Conservation (phyloP, 2,113 vertebrate genomes). For the Scomber japonicus region DNA sequence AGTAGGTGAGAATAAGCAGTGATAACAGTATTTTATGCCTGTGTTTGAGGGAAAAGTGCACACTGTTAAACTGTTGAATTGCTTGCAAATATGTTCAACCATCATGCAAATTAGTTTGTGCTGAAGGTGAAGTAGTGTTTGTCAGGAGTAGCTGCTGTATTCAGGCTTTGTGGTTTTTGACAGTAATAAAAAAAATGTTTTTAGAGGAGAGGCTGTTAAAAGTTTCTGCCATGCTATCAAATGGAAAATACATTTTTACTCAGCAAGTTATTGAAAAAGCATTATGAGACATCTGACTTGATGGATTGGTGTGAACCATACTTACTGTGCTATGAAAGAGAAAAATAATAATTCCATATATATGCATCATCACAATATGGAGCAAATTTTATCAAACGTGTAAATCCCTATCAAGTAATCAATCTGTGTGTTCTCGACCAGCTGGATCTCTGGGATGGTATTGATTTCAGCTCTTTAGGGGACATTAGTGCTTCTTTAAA, state of each 20-base stretch:
- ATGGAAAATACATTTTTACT: constrained; percentile 3
- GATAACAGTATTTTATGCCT: constrained; percentile 7
- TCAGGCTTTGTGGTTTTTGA: background rate
- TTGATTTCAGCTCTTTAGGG: constrained; percentile 71
- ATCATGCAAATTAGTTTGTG: background rate
- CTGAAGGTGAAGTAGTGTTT: background rate
- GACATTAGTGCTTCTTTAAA: constrained; percentile 55
- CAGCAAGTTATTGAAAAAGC: no score
- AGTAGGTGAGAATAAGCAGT: background rate
- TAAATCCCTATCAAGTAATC: constrained; percentile 40
- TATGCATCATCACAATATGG: background rate
- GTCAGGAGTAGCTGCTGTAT: background rate
- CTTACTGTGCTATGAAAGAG: background rate
- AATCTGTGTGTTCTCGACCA: constrained; percentile 13
- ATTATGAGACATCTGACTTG: background rate
- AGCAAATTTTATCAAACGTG: constrained; percentile 16
- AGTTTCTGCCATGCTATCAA: constrained; percentile 16
- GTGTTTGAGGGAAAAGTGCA: constrained; percentile 3
- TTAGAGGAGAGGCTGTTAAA: constrained; percentile 1
- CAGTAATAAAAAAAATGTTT: background rate
- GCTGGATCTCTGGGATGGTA: constrained; percentile 10
- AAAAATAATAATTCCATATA: background rate
- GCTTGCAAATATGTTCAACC: background rate
- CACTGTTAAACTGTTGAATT: background rate
- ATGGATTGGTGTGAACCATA: no score